Percentiles rank a stretch among this genome's conserved stretches.
Conservation (phyloP, 2,888 invertebrate species). For the Atrina japonica region DNA sequence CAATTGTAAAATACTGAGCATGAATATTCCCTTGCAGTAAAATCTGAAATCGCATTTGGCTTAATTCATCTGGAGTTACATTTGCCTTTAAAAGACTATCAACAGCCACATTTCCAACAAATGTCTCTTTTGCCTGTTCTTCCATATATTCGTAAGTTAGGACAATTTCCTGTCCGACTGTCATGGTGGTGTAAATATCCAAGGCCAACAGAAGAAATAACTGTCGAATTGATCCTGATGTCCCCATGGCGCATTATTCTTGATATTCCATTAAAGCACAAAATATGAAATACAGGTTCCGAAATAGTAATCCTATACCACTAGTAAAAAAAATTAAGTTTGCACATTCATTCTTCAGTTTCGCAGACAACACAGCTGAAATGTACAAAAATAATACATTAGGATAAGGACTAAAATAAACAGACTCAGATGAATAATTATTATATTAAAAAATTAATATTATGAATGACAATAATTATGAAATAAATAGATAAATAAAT, state of each 20-base stretch:
- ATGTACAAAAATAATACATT: too few species aligned
- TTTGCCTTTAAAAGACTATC: slow-evolving; percentile 62
- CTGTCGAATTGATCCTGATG: slow-evolving; percentile 31
- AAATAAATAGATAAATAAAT: too few species aligned
- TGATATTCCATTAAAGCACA: slow-evolving; percentile 6
- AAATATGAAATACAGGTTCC: not conserved
- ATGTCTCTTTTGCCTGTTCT: slow-evolving; percentile 83
- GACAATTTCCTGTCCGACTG: slow-evolving; percentile 48
- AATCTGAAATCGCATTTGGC: slow-evolving; percentile 64
- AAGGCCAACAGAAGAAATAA: slow-evolving; percentile 43
- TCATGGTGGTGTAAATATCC: slow-evolving; percentile 39
- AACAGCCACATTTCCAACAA: slow-evolving; percentile 80
- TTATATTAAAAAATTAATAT: too few species aligned
- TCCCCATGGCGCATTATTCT: slow-evolving; percentile 26
- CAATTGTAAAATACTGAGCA: slow-evolving; percentile 65
- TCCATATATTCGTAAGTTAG: slow-evolving; percentile 52
- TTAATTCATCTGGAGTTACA: slow-evolving; percentile 57
- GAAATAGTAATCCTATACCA: too few species aligned
- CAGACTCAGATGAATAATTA: too few species aligned
- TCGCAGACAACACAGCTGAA: too few species aligned
- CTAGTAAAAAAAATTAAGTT: too few species aligned
- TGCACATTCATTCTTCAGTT: too few species aligned
- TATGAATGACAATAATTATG: too few species aligned
- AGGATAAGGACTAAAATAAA: too few species aligned
- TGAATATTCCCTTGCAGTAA: slow-evolving; percentile 59